Evolutionary conservation across 1,140 invertebrate species (phyloP).

Genomic region (Drosophila athabasca): DNA sequence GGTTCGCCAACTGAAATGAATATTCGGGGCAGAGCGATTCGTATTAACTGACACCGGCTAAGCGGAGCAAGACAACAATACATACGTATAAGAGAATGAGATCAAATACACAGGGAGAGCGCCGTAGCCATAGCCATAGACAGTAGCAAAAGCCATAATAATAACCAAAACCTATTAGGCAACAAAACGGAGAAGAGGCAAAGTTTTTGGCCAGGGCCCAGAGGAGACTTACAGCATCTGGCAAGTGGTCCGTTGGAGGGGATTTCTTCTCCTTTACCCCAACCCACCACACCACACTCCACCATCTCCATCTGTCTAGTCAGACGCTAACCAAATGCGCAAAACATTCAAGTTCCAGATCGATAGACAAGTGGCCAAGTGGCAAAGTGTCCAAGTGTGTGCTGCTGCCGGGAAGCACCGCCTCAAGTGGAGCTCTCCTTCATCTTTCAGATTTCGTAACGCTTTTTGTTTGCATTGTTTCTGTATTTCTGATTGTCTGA

Average conservation of each 20-base stretch:
- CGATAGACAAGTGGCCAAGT: constrained; percentile 35
- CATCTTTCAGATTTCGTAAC: constrained; percentile 38
- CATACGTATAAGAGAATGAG: constrained; percentile 22
- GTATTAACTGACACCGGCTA: constrained; percentile 66
- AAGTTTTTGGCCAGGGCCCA: constrained; percentile 42
- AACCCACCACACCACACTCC: not conserved
- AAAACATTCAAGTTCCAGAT: constrained; percentile 59
- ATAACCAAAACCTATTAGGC: constrained; percentile 73
- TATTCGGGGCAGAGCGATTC: constrained; percentile 46
- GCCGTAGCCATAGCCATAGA: constrained; percentile 1
- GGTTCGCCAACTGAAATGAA: constrained; percentile 64
- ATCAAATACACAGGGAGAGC: not conserved
- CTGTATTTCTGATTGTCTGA: constrained; percentile 38
- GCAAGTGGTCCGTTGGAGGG: constrained; percentile 35
- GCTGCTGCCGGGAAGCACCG: constrained; percentile 19
- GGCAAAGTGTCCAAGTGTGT: constrained; percentile 29
- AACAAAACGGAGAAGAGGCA: constrained; percentile 34
- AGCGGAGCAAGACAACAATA: constrained; percentile 50
- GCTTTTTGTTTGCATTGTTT: not conserved
- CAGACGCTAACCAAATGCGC: constrained; percentile 44
- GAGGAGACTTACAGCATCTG: constrained; percentile 28
- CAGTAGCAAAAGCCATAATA: constrained; percentile 58
- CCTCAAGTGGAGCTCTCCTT: constrained; percentile 32
- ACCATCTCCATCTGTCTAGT: not conserved
- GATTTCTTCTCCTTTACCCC: constrained; percentile 17